A percentile compares a stretch with the other conserved stretches of the same genome.
Conservation (phyloP, 2,888 invertebrate genomes). For the Anoncus sp. region DNA sequence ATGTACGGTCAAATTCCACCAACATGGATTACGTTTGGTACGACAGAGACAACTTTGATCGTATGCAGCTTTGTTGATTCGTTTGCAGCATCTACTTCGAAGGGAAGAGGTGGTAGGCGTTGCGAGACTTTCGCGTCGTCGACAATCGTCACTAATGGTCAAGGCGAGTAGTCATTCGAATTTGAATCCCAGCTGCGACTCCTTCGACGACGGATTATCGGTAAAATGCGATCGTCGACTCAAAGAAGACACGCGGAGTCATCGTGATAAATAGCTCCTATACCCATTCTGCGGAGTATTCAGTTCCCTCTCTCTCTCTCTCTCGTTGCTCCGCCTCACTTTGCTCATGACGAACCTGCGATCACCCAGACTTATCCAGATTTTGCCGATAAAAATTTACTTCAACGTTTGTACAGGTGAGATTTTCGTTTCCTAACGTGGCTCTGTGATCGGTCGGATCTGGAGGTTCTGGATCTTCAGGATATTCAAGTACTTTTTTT, state of each 20-base stretch:
- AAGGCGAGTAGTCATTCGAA: conserved; percentile 14
- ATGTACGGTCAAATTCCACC: conserved; percentile 9
- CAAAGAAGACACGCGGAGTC: conserved; percentile 38
- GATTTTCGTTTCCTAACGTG: not conserved
- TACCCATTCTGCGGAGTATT: conserved; percentile 17
- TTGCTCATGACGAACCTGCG: not conserved
- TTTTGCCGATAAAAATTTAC: conserved; percentile 51
- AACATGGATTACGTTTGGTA: conserved; percentile 18
- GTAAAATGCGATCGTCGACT: conserved; percentile 41
- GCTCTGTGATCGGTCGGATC: not conserved
- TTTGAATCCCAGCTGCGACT: not conserved
- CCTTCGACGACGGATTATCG: conserved; percentile 31
- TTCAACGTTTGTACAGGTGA: conserved; percentile 1
- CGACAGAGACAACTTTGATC: conserved; percentile 18
- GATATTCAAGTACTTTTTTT: not conserved
- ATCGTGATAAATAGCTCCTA: conserved; percentile 43
- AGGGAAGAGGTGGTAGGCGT: conserved; percentile 22
- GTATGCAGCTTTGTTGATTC: conserved; percentile 10
- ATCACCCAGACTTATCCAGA: conserved; percentile 41
- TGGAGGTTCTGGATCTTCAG: not conserved
- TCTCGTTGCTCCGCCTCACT: conserved; percentile 2
- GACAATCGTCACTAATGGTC: conserved; percentile 55
- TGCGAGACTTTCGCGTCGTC: conserved; percentile 30
- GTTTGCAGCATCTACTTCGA: conserved; percentile 12
- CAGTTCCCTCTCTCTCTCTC: conserved; percentile 8